Evolutionary conservation across 2,797 vertebrate genomes (phyloP).

Genomic region (Cichlasoma orientale): DNA sequence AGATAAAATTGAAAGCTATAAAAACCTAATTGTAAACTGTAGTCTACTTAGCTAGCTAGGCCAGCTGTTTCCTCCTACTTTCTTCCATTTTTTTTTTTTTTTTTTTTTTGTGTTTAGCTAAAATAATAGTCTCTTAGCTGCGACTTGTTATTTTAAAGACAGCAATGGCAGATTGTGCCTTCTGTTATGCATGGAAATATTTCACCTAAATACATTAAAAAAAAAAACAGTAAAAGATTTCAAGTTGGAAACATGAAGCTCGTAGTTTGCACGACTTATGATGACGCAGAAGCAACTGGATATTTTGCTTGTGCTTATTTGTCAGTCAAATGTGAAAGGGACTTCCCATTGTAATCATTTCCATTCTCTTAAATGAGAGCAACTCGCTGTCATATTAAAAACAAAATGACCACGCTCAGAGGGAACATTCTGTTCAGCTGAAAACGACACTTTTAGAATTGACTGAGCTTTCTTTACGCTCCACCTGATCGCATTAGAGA

Average conservation of each 20-base stretch:
- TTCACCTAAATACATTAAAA: background rate
- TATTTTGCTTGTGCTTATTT: conserved; percentile 32
- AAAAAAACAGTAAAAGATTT: background rate
- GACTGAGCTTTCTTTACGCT: background rate
- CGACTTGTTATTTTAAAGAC: background rate
- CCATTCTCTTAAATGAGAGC: background rate
- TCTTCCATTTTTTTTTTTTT: background rate
- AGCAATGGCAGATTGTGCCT: background rate
- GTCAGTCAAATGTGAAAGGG: conserved; percentile 42
- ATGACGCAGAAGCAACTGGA: conserved; percentile 35
- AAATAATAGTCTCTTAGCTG: background rate
- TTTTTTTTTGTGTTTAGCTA: background rate
- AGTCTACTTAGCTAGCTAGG: background rate
- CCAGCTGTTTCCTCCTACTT: background rate
- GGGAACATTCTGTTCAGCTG: background rate
- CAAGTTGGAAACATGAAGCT: conserved; percentile 1
- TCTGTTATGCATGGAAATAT: background rate
- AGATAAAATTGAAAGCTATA: background rate
- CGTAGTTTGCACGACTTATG: background rate
- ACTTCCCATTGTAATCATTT: conserved; percentile 3
- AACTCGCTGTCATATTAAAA: background rate
- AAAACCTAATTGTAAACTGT: background rate
- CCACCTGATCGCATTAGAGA: background rate
- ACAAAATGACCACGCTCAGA: background rate
- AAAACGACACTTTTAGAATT: background rate